These are phyloP conservation scores for Pseudomyrmex gracilis DNA, from an alignment of 1,140 invertebrate genomes.

Conservation along the genomic window DNA sequence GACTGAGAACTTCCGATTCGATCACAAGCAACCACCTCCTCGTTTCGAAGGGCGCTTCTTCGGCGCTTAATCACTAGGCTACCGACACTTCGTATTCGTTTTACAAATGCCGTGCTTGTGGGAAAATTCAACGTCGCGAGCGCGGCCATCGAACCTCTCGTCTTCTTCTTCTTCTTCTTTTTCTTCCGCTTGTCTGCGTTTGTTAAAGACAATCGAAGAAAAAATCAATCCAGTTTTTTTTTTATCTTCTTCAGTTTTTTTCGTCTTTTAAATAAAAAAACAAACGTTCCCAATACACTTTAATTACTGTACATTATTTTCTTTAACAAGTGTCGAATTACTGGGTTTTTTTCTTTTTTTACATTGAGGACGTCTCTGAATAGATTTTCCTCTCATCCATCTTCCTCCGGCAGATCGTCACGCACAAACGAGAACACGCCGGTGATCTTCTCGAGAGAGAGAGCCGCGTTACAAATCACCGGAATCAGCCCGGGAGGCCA, in stretches of 20 bases:
- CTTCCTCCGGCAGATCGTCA: constrained; percentile 42
- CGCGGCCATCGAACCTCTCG: constrained; percentile 28
- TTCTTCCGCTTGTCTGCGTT: constrained; percentile 19
- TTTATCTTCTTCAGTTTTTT: background rate
- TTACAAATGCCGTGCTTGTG: constrained; percentile 29
- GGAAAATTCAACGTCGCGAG: constrained; percentile 26
- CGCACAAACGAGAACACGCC: constrained; percentile 23
- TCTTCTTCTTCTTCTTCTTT: background rate
- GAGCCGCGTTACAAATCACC: constrained; percentile 61
- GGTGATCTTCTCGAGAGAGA: constrained; percentile 27
- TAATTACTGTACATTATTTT: background rate
- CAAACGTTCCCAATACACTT: background rate
- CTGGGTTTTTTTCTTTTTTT: background rate
- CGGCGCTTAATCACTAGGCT: constrained; percentile 64
- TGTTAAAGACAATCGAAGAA: background rate
- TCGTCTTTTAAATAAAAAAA: too few species aligned
- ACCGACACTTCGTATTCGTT: constrained; percentile 59
- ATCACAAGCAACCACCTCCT: constrained; percentile 51
- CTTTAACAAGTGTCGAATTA: constrained; percentile 1
- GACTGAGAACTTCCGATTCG: constrained; percentile 46
- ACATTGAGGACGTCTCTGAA: background rate
- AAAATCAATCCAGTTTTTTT: background rate
- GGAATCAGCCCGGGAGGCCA: constrained; percentile 36
- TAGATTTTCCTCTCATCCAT: constrained; percentile 27
- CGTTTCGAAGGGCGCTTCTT: constrained; percentile 57